These are phyloP conservation scores for Lagorchestes hirsutus DNA, from an alignment of 2,797 vertebrate genomes.

Conservation along the genomic window DNA sequence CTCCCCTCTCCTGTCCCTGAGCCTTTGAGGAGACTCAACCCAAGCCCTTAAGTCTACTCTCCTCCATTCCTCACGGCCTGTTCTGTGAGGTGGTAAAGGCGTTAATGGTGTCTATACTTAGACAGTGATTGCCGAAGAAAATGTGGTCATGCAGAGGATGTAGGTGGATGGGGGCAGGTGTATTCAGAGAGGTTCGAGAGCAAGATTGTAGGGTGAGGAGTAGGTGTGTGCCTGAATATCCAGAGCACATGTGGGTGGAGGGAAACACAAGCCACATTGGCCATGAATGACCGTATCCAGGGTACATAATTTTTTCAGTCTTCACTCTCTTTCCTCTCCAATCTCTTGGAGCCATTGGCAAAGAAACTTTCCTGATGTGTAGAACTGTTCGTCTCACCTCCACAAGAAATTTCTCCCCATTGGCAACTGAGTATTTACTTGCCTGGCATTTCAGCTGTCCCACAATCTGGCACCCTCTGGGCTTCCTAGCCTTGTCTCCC, in stretches of 20 bases:
- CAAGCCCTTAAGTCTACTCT: not conserved
- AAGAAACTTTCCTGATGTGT: not conserved
- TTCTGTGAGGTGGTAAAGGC: not conserved
- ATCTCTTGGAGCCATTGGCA: not conserved
- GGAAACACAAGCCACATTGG: not conserved
- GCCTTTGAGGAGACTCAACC: not conserved
- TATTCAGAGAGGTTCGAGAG: not conserved
- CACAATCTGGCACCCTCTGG: not conserved
- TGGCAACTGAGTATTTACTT: not conserved
- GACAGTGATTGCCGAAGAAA: not conserved
- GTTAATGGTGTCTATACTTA: not conserved
- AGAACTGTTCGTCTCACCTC: not conserved
- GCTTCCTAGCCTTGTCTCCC: not conserved
- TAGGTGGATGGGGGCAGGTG: not conserved
- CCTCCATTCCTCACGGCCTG: not conserved
- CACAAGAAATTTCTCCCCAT: too few species aligned
- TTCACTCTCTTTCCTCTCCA: not conserved
- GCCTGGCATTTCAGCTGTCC: not conserved
- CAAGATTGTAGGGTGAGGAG: not conserved
- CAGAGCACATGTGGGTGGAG: not conserved
- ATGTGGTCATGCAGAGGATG: rapidly evolving
- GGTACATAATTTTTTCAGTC: not conserved
- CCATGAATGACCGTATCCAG: not conserved
- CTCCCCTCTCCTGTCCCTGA: constrained; percentile 29
- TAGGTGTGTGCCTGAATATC: not conserved